These are phyloP conservation scores for Globia sparganii DNA, from an alignment of 2,888 invertebrate genomes.

Conservation along the genomic window DNA sequence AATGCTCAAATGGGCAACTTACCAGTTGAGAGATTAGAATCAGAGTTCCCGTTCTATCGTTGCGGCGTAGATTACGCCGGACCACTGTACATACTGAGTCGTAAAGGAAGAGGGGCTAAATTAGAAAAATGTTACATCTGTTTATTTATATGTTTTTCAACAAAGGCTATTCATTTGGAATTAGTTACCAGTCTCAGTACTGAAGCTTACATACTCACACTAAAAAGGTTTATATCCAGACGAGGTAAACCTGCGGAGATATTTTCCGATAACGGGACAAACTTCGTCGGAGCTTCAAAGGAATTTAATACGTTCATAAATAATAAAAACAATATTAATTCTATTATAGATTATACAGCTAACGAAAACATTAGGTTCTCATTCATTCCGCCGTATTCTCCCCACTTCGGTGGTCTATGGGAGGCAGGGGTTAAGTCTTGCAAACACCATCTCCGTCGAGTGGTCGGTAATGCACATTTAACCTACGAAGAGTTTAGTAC, in stretches of 20 bases:
- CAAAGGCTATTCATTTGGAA: background rate
- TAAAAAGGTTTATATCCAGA: conserved; percentile 7
- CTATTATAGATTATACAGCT: background rate
- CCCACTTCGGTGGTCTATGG: no score
- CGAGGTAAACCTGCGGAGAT: conserved; percentile 6
- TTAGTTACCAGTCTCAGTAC: background rate
- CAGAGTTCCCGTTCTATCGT: conserved; percentile 3
- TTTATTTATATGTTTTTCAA: background rate
- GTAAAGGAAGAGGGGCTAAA: background rate
- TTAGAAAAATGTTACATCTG: background rate
- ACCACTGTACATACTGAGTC: conserved; percentile 1
- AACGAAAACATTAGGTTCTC: conserved; percentile 4
- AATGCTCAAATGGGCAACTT: conserved; percentile 13
- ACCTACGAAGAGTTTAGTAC: no score
- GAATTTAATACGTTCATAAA: background rate
- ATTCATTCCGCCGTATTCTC: background rate
- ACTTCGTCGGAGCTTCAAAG: background rate
- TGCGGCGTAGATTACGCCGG: conserved; percentile 23
- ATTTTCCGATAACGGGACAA: background rate
- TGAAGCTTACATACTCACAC: background rate
- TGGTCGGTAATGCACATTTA: no score
- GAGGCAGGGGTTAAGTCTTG: no score
- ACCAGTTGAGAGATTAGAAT: conserved; percentile 9
- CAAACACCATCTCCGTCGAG: no score
- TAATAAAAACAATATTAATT: background rate